Conservation (phyloP, 2,888 invertebrate species). For the Tineola bisselliella region DNA sequence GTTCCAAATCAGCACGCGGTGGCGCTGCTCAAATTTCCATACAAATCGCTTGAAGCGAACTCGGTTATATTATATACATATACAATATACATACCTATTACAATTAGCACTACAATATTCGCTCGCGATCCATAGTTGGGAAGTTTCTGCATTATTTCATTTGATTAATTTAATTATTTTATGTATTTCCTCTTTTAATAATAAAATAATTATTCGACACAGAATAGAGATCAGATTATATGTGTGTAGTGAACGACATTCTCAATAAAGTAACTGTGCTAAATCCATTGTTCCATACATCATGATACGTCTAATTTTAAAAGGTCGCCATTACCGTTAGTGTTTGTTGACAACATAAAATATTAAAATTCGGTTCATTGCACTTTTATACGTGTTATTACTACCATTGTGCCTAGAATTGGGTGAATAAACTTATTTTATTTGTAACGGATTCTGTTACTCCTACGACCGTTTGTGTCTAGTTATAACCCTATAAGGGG, state of each 20-base stretch:
- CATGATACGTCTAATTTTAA: neutral
- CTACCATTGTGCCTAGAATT: neutral
- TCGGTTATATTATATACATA: too few relatives aligned
- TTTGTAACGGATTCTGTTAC: neutral
- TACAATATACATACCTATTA: too few relatives aligned
- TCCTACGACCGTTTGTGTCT: neutral
- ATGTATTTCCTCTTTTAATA: too few relatives aligned
- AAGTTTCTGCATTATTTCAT: too few relatives aligned
- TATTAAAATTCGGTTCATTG: conserved; percentile 2
- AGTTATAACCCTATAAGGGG: neutral
- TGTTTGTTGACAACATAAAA: neutral
- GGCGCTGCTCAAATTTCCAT: too few relatives aligned
- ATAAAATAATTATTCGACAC: too few relatives aligned
- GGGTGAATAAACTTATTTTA: conserved; percentile 1
- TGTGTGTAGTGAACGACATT: neutral
- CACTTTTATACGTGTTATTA: neutral
- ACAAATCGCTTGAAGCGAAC: too few relatives aligned
- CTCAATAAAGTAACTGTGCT: neutral
- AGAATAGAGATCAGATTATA: too few relatives aligned
- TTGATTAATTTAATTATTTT: too few relatives aligned
- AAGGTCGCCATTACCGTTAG: neutral
- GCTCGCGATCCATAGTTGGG: too few relatives aligned
- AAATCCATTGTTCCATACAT: neutral
- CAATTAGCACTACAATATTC: too few relatives aligned
- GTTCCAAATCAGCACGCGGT: too few relatives aligned